phyloP scores from a whole-genome alignment of 1,140 invertebrate species.

The Idris sp. region DNA sequence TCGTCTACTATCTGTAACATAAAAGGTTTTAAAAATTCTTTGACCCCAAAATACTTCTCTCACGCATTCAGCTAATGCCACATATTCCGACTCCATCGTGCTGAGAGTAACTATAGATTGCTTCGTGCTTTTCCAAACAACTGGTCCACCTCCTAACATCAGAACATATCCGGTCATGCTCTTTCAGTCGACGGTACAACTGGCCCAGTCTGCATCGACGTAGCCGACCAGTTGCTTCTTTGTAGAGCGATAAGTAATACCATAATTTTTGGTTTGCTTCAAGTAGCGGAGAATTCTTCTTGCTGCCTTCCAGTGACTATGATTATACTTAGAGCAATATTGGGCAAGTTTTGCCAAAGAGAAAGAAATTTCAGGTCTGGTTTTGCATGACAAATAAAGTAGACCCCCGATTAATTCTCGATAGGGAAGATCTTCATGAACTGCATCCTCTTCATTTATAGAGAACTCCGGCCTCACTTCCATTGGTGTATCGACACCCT shows the following conservation, averaged over 20 bases:
- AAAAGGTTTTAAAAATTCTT: too few relatives aligned
- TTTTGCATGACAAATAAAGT: conserved; percentile 66
- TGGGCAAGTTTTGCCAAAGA: conserved; percentile 59
- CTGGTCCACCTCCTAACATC: conserved; percentile 49
- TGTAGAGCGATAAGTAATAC: conserved; percentile 9
- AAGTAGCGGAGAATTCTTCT: conserved; percentile 65
- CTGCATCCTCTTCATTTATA: conserved; percentile 1
- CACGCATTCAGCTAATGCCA: too few relatives aligned
- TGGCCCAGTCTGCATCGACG: conserved; percentile 68
- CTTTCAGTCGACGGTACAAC: conserved; percentile 54
- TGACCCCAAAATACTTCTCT: too few relatives aligned
- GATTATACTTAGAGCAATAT: conserved; percentile 52
- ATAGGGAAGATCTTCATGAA: conserved; percentile 46
- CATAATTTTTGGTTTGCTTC: conserved; percentile 42
- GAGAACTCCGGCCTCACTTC: conserved; percentile 18
- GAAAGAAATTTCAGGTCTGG: conserved; percentile 72
- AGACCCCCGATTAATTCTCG: conserved; percentile 68
- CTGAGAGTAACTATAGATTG: conserved; percentile 59
- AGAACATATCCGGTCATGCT: conserved; percentile 67
- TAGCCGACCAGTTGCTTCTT: conserved; percentile 25
- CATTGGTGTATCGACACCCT: conserved; percentile 40
- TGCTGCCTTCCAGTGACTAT: conserved; percentile 60
- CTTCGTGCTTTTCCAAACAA: conserved; percentile 64
- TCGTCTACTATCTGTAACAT: too few relatives aligned
- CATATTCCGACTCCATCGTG: conserved; percentile 64